phyloP scores from a whole-genome alignment of 2,113 vertebrate genomes.

The Channa maculata region DNA sequence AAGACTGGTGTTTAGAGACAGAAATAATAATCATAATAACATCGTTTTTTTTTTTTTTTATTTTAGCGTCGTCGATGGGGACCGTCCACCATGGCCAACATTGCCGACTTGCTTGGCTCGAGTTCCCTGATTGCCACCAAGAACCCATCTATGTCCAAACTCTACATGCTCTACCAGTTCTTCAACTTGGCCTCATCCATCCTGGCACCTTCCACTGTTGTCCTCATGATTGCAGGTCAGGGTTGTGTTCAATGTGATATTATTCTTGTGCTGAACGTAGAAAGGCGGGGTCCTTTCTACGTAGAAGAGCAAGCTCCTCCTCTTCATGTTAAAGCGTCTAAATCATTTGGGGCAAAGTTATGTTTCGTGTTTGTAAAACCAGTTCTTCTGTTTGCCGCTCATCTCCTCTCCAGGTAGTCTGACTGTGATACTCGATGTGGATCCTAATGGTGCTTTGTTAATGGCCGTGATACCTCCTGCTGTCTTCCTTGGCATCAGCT shows the following conservation, averaged over 20 bases:
- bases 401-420: slow-evolving; percentile 53
- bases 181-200: slow-evolving; percentile 16
- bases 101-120: slow-evolving; percentile 18
- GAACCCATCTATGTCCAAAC: slow-evolving; percentile 37
- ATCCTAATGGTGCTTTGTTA: slow-evolving; percentile 33
- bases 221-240: slow-evolving; percentile 36
- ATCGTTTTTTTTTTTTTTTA: too few relatives aligned
- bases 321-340: too few relatives aligned
- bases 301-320: too few relatives aligned
- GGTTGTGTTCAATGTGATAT: neutral
- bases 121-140: neutral
- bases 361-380: too few relatives aligned
- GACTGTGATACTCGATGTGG: slow-evolving; percentile 32
- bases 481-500: slow-evolving; percentile 63
- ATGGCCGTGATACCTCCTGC: slow-evolving; percentile 59
- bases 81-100: slow-evolving; percentile 81
- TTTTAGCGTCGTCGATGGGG: slow-evolving; percentile 74
- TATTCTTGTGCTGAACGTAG: too few relatives aligned
- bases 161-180: slow-evolving; percentile 43
- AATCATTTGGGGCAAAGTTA: too few relatives aligned
- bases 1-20: neutral
- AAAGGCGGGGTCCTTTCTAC: too few relatives aligned
- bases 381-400: neutral
- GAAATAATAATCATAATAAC: too few relatives aligned
- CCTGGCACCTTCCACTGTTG: slow-evolving; percentile 32